Evolutionary conservation across 2,888 invertebrate species (phyloP).

Genomic region (Rhodophaea formosa): DNA sequence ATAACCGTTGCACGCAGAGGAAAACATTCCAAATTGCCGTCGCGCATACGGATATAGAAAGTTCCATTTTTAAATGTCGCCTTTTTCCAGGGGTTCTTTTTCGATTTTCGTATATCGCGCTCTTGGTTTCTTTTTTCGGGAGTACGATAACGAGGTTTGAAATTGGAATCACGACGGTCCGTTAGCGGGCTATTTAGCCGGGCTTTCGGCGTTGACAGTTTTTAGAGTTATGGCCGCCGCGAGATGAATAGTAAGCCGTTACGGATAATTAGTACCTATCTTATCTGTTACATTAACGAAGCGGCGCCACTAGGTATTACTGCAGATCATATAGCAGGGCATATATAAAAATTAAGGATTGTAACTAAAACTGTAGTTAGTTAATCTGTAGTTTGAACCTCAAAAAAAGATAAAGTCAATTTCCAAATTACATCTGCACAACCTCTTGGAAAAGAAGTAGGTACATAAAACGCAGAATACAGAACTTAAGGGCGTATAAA

Average conservation of each 20-base stretch:
- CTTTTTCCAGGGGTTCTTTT: conserved; percentile 38
- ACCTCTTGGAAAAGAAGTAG: not conserved
- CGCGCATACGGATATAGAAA: conserved; percentile 45
- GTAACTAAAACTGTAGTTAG: not conserved
- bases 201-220: conserved; percentile 55
- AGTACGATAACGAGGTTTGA: conserved; percentile 69
- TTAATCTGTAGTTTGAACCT: not conserved
- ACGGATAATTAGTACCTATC: conserved; percentile 54
- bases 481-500: conserved; percentile 10
- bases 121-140: conserved; percentile 45
- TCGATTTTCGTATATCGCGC: conserved; percentile 37
- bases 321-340: not conserved
- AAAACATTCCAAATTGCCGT: conserved; percentile 17
- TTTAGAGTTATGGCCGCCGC: conserved; percentile 46
- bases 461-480: conserved; percentile 1
- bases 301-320: conserved; percentile 33
- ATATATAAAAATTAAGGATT: not conserved
- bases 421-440: too few species aligned
- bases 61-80: conserved; percentile 55
- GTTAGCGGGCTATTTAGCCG: conserved; percentile 63
- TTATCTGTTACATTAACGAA: conserved; percentile 58
- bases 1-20: conserved; percentile 24
- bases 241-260: conserved; percentile 54
- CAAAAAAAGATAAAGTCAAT: too few species aligned
- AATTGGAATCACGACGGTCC: conserved; percentile 67